A percentile compares a stretch with the other conserved stretches of the same genome.
Evolutionary conservation across 2,797 vertebrate species (phyloP).

Genomic region (Craterocephalus amniculus): DNA sequence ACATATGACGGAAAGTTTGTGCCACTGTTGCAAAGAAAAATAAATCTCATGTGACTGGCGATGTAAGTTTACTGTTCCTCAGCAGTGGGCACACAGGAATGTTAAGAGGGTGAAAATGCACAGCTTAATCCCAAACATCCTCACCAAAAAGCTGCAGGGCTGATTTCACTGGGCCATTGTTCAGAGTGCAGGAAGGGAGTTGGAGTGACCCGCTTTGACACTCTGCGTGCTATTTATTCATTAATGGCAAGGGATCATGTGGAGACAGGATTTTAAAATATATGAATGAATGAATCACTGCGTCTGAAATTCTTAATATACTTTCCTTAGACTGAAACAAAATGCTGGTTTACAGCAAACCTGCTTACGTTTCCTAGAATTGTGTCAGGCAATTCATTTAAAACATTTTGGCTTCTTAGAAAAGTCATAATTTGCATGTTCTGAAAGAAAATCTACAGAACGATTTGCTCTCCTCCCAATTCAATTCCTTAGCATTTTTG

Average conservation of each 20-base stretch:
- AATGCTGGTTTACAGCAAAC: not conserved
- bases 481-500: too few species aligned
- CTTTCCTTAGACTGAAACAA: too few species aligned
- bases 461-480: too few species aligned
- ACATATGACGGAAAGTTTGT: not conserved
- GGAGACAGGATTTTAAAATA: not conserved
- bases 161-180: constrained; percentile 60
- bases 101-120: constrained; percentile 70
- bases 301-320: not conserved
- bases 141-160: constrained; percentile 36
- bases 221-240: not conserved
- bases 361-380: too few species aligned
- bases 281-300: not conserved
- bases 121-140: constrained; percentile 63
- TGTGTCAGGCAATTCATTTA: too few species aligned
- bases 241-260: not conserved
- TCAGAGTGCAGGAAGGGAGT: constrained; percentile 12
- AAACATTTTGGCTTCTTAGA: too few species aligned
- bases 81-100: constrained; percentile 64
- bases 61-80: constrained; percentile 20
- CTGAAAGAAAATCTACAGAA: not conserved
- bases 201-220: constrained; percentile 28
- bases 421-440: not conserved
- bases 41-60: constrained; percentile 35
- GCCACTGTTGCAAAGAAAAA: not conserved